Evolutionary conservation across 1,140 invertebrate genomes (phyloP).

Genomic region (Prorops nasuta): DNA sequence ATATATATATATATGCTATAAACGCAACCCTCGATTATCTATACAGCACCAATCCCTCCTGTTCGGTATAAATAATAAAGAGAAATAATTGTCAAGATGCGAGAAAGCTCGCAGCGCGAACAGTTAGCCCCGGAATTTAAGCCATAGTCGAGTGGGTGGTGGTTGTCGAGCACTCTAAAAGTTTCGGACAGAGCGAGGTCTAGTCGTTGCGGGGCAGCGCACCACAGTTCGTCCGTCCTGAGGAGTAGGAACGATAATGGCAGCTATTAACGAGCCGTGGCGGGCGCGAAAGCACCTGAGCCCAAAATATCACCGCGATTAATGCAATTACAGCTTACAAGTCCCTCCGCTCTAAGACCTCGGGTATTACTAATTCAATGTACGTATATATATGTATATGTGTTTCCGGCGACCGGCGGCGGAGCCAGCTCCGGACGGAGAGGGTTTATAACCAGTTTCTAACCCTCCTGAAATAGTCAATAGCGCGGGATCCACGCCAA

Average conservation of each 20-base stretch:
- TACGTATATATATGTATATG: slow-evolving; percentile 21
- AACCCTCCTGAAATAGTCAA: slow-evolving; percentile 1
- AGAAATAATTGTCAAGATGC: too few species aligned
- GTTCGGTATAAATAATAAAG: too few species aligned
- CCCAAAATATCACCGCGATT: slow-evolving; percentile 56
- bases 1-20: too few species aligned
- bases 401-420: slow-evolving; percentile 19
- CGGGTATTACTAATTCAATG: slow-evolving; percentile 41
- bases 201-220: too few species aligned
- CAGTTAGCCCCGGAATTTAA: too few species aligned
- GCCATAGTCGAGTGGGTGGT: neutral
- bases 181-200: too few species aligned
- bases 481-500: neutral
- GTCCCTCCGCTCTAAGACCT: slow-evolving; percentile 41
- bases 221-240: slow-evolving; percentile 23
- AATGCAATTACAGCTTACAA: slow-evolving; percentile 57
- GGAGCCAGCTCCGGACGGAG: neutral
- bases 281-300: slow-evolving; percentile 49
- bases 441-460: slow-evolving; percentile 1
- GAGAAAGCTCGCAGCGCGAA: too few species aligned
- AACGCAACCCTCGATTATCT: too few species aligned
- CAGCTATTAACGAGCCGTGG: slow-evolving; percentile 51
- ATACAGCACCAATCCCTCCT: too few species aligned
- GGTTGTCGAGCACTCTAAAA: too few species aligned
- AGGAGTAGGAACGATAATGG: slow-evolving; percentile 45